Percentiles rank a stretch among this genome's conserved stretches.
Conservation (phyloP, 1,140 invertebrate genomes). For the Drosophila truncata region DNA sequence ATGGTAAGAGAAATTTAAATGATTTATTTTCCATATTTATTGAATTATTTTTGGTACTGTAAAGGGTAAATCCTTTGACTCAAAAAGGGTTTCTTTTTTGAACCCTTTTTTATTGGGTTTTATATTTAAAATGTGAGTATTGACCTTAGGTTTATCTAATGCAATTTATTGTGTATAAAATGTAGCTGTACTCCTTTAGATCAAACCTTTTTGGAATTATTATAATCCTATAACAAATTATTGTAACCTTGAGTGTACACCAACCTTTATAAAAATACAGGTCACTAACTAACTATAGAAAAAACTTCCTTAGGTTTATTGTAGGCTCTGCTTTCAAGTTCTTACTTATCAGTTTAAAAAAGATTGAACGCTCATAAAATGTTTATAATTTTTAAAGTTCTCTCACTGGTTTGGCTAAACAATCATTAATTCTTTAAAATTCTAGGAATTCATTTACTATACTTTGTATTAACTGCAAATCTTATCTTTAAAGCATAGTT, state of each 20-base stretch:
- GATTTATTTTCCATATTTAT: constrained; percentile 1
- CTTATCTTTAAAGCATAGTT: constrained; percentile 9
- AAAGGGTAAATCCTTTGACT: background rate
- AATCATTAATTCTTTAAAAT: background rate
- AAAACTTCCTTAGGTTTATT: background rate
- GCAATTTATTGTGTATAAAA: background rate
- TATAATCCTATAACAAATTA: background rate
- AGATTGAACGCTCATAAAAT: background rate
- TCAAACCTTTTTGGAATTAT: too few relatives aligned
- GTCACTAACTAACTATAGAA: background rate
- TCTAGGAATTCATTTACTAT: constrained; percentile 4
- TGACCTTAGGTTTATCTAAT: background rate
- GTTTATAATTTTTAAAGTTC: constrained; percentile 3
- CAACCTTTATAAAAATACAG: too few relatives aligned
- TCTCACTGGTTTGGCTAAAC: too few relatives aligned
- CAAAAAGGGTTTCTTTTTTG: background rate
- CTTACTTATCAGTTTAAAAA: background rate
- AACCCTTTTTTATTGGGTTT: background rate
- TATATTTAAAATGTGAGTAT: background rate
- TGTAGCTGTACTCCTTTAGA: background rate
- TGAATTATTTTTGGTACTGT: constrained; percentile 8
- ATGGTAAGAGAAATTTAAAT: constrained; percentile 63
- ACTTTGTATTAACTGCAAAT: constrained; percentile 5
- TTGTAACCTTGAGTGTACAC: background rate
- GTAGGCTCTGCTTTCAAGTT: background rate